phyloP scores from a whole-genome alignment of 1,140 invertebrate genomes.

The Lepidurus packardi region DNA sequence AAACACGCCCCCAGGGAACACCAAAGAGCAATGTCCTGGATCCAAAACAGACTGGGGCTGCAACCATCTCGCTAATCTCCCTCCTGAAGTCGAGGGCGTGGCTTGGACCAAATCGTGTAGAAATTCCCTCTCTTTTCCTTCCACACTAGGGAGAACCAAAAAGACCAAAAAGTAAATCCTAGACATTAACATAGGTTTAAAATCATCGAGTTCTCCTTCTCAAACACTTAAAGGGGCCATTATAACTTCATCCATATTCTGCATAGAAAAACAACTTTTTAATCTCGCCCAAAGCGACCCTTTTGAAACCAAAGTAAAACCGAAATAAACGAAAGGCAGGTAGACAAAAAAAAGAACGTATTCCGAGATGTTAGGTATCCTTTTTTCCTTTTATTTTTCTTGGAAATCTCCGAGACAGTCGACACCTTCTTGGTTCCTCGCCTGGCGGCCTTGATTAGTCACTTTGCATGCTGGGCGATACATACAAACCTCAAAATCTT shows the following conservation, averaged over 20 bases:
- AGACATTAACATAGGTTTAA: constrained; percentile 26
- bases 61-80: constrained; percentile 85
- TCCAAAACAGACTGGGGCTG: constrained; percentile 89
- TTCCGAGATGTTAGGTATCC: background rate
- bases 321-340: background rate
- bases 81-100: constrained; percentile 77
- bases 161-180: constrained; percentile 25
- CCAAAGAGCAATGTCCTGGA: constrained; percentile 74
- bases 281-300: background rate
- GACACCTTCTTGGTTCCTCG: background rate
- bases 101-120: constrained; percentile 87
- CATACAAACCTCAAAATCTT: background rate
- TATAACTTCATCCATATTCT: constrained; percentile 23
- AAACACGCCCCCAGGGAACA: constrained; percentile 52
- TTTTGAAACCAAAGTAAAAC: background rate
- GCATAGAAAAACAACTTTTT: background rate
- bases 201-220: background rate
- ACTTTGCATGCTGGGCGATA: constrained; percentile 7
- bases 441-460: constrained; percentile 2
- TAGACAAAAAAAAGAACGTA: background rate
- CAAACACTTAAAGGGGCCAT: constrained; percentile 14
- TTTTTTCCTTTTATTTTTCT: background rate
- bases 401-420: background rate
- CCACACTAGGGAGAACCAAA: constrained; percentile 28
- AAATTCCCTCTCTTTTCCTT: constrained; percentile 78